A percentile compares a stretch with the other conserved stretches of the same genome.
Conservation (phyloP, 2,888 invertebrate genomes). For the Aphrophora alni region DNA sequence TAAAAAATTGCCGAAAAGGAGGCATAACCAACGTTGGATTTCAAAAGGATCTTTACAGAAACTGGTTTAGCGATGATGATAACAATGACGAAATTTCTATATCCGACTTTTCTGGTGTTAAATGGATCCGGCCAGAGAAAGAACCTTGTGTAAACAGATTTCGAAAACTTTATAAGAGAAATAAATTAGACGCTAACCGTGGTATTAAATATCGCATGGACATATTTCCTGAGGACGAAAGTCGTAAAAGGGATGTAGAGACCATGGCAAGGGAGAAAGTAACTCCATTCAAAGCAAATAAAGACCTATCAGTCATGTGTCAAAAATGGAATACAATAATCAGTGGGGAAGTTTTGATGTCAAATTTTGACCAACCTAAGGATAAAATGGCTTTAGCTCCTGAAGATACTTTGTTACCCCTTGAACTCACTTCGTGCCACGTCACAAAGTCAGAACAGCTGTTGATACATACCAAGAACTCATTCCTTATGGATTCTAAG, state of each 20-base stretch:
- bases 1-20: constrained; percentile 66
- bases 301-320: background rate
- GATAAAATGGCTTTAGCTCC: background rate
- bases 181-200: background rate
- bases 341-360: background rate
- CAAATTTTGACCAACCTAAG: background rate
- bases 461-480: background rate
- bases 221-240: background rate
- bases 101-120: background rate
- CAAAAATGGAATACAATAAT: background rate
- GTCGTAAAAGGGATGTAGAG: background rate
- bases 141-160: background rate
- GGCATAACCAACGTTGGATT: constrained; percentile 65
- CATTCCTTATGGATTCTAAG: too few relatives aligned
- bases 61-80: constrained; percentile 55
- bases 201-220: background rate
- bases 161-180: background rate
- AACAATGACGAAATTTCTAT: background rate
- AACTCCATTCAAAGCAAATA: background rate
- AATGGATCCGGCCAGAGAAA: background rate
- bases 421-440: background rate
- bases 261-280: background rate
- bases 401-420: background rate
- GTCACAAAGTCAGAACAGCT: background rate
- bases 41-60: constrained; percentile 61